These are phyloP conservation scores for Drosophila guanche DNA, from an alignment of 1,140 invertebrate species.

Conservation along the genomic window DNA sequence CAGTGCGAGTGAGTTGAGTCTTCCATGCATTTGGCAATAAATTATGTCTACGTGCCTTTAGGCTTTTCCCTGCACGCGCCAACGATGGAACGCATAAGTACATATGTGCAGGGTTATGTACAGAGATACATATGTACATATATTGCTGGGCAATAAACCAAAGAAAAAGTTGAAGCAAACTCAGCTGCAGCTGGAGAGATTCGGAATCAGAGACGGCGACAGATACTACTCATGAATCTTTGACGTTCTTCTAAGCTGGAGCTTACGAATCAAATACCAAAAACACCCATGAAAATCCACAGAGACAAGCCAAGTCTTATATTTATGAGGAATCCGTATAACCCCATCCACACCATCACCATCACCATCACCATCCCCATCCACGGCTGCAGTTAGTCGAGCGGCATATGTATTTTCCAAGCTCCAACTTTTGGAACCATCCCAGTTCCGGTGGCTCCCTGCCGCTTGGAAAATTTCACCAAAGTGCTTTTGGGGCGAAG, in stretches of 20 bases:
- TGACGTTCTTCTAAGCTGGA: too few relatives aligned
- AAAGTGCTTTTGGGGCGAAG: conserved; percentile 12
- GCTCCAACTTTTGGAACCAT: too few relatives aligned
- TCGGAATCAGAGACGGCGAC: too few relatives aligned
- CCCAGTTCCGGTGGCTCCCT: conserved; percentile 35
- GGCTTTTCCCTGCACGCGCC: conserved; percentile 51
- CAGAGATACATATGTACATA: too few relatives aligned
- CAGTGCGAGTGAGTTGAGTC: conserved; percentile 32
- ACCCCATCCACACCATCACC: neutral
- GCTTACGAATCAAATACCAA: too few relatives aligned
- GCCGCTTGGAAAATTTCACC: conserved; percentile 36
- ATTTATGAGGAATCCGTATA: neutral
- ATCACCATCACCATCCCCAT: too few relatives aligned
- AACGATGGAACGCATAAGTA: neutral
- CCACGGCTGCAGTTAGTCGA: conserved; percentile 41
- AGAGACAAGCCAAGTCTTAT: too few relatives aligned
- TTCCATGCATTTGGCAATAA: conserved; percentile 63
- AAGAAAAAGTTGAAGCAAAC: conserved; percentile 29
- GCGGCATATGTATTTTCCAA: conserved; percentile 25
- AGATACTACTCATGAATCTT: too few relatives aligned
- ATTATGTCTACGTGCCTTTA: conserved; percentile 62
- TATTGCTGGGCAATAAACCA: conserved; percentile 3
- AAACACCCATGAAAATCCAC: too few relatives aligned
- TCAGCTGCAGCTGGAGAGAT: conserved; percentile 8
- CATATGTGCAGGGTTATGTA: too few relatives aligned